phyloP scores from a whole-genome alignment of 2,113 vertebrate genomes.

The Dendropsophus ebraccatus region DNA sequence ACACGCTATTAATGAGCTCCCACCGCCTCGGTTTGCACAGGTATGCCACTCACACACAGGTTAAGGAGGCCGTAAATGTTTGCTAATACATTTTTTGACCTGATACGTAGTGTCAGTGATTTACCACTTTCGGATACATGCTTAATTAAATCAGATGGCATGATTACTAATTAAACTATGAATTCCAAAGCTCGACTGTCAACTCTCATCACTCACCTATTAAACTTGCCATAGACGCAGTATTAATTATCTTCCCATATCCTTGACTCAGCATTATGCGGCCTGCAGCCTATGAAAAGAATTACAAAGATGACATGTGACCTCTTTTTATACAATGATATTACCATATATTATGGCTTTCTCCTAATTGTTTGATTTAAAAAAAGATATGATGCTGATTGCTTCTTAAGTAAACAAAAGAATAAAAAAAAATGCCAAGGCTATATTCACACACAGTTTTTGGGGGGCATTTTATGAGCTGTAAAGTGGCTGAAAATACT shows the following conservation, averaged over 20 bases:
- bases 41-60: constrained; percentile 12
- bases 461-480: too few relatives aligned
- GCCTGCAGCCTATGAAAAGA: constrained; percentile 87
- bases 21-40: not conserved
- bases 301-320: constrained; percentile 83
- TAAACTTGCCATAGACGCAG: constrained; percentile 92
- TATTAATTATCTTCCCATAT: constrained; percentile 96
- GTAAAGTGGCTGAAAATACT: too few relatives aligned
- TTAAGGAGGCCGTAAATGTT: constrained; percentile 67
- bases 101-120: constrained; percentile 69
- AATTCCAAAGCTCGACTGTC: constrained; percentile 75
- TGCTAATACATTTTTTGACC: constrained; percentile 72
- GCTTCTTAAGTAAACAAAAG: not conserved
- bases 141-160: constrained; percentile 70
- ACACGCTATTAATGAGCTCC: not conserved
- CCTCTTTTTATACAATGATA: constrained; percentile 72
- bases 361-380: constrained; percentile 48
- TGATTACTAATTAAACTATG: constrained; percentile 78
- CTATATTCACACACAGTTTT: too few relatives aligned
- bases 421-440: not conserved
- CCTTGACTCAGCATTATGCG: constrained; percentile 92
- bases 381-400: not conserved
- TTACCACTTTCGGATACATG: constrained; percentile 72
- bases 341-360: constrained; percentile 63
- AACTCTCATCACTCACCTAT: constrained; percentile 92